Evolutionary conservation across 2,113 vertebrate species (phyloP).

Genomic region (Boleophthalmus pectinirostris): DNA sequence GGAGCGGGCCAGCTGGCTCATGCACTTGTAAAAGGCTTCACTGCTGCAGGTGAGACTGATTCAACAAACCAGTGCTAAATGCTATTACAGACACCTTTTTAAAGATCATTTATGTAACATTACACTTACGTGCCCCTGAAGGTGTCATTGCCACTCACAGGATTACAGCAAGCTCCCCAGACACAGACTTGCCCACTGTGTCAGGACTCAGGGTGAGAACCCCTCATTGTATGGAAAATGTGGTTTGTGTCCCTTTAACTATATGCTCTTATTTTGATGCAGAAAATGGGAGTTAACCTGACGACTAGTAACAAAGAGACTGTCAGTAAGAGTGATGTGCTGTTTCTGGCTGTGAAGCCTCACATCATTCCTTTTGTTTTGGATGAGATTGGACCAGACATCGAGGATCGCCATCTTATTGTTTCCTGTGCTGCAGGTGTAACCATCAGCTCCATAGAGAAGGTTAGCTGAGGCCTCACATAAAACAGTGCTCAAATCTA

Average conservation of each 20-base stretch:
- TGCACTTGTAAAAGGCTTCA: slow-evolving; percentile 86
- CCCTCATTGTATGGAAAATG: slow-evolving; percentile 5
- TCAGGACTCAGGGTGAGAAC: slow-evolving; percentile 83
- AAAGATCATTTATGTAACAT: slow-evolving; percentile 3
- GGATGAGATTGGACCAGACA: slow-evolving; percentile 93
- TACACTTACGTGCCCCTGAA: slow-evolving; percentile 51
- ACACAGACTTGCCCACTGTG: slow-evolving; percentile 86
- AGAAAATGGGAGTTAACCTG: slow-evolving; percentile 94
- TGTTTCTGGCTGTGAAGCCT: slow-evolving; percentile 95
- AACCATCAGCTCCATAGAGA: slow-evolving; percentile 96
- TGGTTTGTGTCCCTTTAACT: neutral
- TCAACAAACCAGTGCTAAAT: neutral
- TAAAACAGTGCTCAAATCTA: neutral
- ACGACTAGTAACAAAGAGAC: slow-evolving; percentile 95
- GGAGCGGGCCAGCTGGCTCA: slow-evolving; percentile 91
- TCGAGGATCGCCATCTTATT: slow-evolving; percentile 90
- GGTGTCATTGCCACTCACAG: slow-evolving; percentile 87
- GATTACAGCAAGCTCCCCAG: slow-evolving; percentile 91
- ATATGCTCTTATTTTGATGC: neutral
- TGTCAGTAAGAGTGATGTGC: slow-evolving; percentile 87
- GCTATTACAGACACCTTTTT: neutral
- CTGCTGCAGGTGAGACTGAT: slow-evolving; percentile 81
- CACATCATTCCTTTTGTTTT: slow-evolving; percentile 98
- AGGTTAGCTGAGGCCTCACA: slow-evolving; percentile 76
- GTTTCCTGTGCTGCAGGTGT: slow-evolving; percentile 95